These are phyloP conservation scores for Sterrhoptilus dennistouni DNA, from an alignment of 2,113 vertebrate genomes.

Conservation along the genomic window DNA sequence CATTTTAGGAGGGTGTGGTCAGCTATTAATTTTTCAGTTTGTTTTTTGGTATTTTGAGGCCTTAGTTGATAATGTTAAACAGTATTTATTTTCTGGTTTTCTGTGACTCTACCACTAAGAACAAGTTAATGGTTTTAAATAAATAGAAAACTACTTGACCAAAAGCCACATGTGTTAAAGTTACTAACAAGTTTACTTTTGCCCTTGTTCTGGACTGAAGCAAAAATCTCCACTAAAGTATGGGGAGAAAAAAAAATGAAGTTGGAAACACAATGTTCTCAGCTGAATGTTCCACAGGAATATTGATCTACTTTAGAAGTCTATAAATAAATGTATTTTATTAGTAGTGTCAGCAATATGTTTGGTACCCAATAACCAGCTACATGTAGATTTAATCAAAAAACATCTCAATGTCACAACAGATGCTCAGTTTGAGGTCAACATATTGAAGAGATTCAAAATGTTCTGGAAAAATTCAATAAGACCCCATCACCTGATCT, in stretches of 20 bases:
- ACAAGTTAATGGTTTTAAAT: neutral
- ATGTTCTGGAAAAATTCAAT: neutral
- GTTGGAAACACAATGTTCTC: neutral
- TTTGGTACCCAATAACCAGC: neutral
- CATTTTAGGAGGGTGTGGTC: neutral
- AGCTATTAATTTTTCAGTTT: neutral
- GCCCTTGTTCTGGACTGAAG: rapidly evolving
- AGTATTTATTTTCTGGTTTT: neutral
- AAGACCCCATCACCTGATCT: neutral
- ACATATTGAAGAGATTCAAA: neutral
- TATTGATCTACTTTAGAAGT: neutral
- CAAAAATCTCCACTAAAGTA: neutral
- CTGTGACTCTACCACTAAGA: neutral
- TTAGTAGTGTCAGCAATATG: neutral
- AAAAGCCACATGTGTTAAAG: neutral
- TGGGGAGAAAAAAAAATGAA: too few relatives aligned
- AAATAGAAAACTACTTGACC: neutral
- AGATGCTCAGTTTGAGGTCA: neutral
- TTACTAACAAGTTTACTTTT: neutral
- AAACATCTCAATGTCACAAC: neutral
- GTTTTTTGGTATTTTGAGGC: neutral
- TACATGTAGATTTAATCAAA: rapidly evolving
- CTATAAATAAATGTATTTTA: neutral
- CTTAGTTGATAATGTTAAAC: neutral
- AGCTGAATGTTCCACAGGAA: neutral